Percentiles rank a stretch among this genome's conserved stretches.
Conservation (phyloP, 1,140 invertebrate genomes). For the Drosophila melanica region DNA sequence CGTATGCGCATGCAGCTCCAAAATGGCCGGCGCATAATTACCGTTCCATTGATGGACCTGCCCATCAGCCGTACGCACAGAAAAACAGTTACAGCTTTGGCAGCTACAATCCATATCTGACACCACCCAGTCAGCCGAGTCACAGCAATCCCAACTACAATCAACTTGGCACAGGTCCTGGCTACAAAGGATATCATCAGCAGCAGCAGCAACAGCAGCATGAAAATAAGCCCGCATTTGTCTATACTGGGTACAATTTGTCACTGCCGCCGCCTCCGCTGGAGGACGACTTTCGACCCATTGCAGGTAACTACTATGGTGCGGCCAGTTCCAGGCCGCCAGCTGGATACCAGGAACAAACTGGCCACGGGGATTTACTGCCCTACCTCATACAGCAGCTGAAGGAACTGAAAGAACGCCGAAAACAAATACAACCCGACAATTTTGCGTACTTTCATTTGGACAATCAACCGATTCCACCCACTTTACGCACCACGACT, state of each 20-base stretch:
- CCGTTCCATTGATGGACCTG: constrained; percentile 56
- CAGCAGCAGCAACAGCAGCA: constrained; percentile 31
- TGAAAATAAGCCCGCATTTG: constrained; percentile 51
- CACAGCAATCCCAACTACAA: constrained; percentile 58
- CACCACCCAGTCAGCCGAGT: constrained; percentile 55
- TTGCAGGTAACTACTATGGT: constrained; percentile 70
- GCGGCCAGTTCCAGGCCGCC: constrained; percentile 42
- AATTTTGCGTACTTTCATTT: constrained; percentile 83
- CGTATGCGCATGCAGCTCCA: constrained; percentile 21
- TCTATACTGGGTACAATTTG: constrained; percentile 75
- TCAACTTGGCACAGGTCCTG: constrained; percentile 47
- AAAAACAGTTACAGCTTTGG: constrained; percentile 66
- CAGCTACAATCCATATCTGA: constrained; percentile 72
- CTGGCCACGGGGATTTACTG: constrained; percentile 48
- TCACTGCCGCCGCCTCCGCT: constrained; percentile 66
- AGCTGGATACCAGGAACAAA: constrained; percentile 29
- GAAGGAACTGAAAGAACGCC: constrained; percentile 67
- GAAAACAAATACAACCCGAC: constrained; percentile 72
- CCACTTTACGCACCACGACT: constrained; percentile 17
- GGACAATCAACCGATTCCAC: constrained; percentile 63
- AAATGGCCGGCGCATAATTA: constrained; percentile 60
- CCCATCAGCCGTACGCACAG: constrained; percentile 32
- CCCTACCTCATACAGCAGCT: constrained; percentile 75
- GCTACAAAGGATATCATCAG: constrained; percentile 52
- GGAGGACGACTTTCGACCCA: constrained; percentile 74